Evolutionary conservation across 2,888 invertebrate species (phyloP).

Genomic region (Seira musarum): DNA sequence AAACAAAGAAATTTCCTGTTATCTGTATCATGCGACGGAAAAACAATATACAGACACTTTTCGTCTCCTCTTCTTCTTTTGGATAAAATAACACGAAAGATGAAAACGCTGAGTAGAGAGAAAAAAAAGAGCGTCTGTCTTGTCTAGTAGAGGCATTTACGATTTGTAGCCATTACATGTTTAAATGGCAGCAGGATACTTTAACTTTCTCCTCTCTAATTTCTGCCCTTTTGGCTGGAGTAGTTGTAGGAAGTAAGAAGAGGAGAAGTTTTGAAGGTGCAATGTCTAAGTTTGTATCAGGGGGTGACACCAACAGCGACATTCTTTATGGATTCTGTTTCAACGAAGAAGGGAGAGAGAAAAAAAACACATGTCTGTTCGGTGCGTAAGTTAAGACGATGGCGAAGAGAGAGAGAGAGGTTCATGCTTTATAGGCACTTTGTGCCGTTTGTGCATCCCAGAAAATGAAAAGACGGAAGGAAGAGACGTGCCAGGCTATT

Average conservation of each 20-base stretch:
- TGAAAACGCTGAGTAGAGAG: constrained; percentile 8
- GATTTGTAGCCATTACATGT: constrained; percentile 57
- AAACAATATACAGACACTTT: no score
- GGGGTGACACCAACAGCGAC: constrained; percentile 53
- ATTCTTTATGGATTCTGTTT: constrained; percentile 57
- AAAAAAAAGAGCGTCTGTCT: constrained; percentile 24
- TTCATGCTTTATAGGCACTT: constrained; percentile 11
- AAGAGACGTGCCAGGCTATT: constrained; percentile 53
- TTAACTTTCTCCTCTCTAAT: constrained; percentile 31
- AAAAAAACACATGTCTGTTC: constrained; percentile 18
- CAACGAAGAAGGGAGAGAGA: constrained; percentile 10
- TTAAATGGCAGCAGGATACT: constrained; percentile 44
- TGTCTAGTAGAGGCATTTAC: constrained; percentile 34
- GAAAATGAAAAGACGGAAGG: constrained; percentile 46
- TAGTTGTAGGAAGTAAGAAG: no score
- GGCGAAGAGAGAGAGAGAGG: constrained; percentile 1
- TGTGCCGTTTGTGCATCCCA: not conserved
- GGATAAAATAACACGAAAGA: not conserved
- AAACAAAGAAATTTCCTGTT: no score
- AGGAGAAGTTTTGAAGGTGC: constrained; percentile 59
- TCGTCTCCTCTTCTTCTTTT: no score
- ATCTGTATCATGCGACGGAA: no score
- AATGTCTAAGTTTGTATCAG: constrained; percentile 48
- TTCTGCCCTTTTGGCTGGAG: not conserved
- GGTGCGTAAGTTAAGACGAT: constrained; percentile 19